Base-by-base conservation (phyloP, 2,888 invertebrate genomes). In the Pristionchus arcanus region DNA sequence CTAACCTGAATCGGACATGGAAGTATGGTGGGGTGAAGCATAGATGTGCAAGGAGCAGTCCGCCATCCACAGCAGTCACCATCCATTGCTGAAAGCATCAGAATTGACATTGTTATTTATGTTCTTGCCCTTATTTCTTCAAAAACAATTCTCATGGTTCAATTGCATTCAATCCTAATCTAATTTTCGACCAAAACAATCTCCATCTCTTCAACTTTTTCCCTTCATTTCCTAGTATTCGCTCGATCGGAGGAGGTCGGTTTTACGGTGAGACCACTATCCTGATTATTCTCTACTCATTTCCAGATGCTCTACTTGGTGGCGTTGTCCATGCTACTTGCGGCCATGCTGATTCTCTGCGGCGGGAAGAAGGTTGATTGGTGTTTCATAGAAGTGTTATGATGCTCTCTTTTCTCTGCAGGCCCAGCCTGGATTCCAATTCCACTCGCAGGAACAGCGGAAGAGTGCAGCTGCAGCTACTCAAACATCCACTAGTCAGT, bases 11-110 rank as follows among this genome's bases (percentile, higher is more conserved):
- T 16, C 91, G 85, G 21, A 94, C 90, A 49, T 91, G 92, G 91
- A 92, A 92, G 89, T 94, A 93, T 19, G 93, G 93, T 63, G 93
- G 91, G 25, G 91, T 81, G 87, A 93, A 93, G 86, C 87, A 87
- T 19, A 93, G 86, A 34, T 92, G 90, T 13, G 91, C 89, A 59
- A 93, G 90, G 25, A 93, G 66, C 16, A 93, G 88, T 19, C 93
- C 93, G 16, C 91, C 93, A 19, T 89, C 86, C 63, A 89, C 63
- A 19, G 92, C 91, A 25, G 74, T 34, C 63, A 89, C 90, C 55
- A 92, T 77, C 92, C 92, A 93, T 21, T 90, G 81, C 89, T 89
- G 89, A 53, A 77, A 68, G 1, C 1, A 49, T 37, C 4, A 28
- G 5, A 13, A 83, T 28, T 83, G n/a, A 53, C 9, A 42, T 7